phyloP scores from a whole-genome alignment of 2,797 vertebrate species.

The Nyctibius grandis region DNA sequence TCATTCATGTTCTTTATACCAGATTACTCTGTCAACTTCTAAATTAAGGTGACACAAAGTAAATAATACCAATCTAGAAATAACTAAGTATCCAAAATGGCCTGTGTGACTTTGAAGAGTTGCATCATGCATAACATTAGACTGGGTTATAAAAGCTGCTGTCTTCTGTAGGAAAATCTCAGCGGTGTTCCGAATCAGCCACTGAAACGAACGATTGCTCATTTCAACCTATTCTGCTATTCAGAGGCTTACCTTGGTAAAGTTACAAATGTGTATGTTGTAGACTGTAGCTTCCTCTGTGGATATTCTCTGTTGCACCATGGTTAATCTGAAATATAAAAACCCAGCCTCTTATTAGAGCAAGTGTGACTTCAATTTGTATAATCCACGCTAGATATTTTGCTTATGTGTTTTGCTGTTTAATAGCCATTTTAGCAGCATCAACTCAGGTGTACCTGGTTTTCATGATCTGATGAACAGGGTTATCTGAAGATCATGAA shows the following conservation, averaged over 20 bases:
- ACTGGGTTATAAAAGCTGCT: background rate
- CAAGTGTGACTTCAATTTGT: background rate
- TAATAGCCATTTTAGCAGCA: background rate
- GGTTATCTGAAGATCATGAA: background rate
- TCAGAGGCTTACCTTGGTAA: background rate
- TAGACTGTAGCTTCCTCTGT: background rate
- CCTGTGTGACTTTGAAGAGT: background rate
- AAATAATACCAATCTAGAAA: background rate
- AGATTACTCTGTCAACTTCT: background rate
- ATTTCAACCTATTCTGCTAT: background rate
- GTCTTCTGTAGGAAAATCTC: background rate
- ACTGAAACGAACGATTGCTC: background rate
- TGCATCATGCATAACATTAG: background rate
- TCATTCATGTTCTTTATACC: slow-evolving; percentile 22
- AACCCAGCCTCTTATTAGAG: background rate
- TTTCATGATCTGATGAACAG: background rate
- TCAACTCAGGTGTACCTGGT: background rate
- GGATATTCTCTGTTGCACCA: background rate
- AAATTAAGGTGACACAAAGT: background rate
- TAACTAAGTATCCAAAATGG: background rate
- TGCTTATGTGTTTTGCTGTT: background rate
- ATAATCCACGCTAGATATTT: background rate
- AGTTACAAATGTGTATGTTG: background rate
- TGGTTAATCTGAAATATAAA: background rate
- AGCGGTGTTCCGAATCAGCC: background rate